Evolutionary conservation across 2,113 vertebrate species (phyloP), one percentile per base, ranked within the genome.

Genomic region (Pogonocichla stellata): DNA sequence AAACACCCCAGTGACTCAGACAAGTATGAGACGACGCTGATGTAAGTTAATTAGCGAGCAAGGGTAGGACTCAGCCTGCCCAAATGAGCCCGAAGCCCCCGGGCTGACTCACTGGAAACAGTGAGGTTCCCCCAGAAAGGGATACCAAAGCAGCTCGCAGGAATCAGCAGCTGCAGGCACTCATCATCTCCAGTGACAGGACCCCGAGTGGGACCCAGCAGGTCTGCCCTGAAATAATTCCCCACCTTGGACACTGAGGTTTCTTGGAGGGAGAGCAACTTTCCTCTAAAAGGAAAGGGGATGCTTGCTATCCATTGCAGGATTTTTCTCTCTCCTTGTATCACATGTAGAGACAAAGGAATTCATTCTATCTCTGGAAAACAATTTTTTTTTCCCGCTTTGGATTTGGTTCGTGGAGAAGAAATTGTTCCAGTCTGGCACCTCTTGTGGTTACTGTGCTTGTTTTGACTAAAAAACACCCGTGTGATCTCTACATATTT

Each of bases 381-480:
- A 75, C 51, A 80, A 77, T 51, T 51, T 47, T 82, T 58, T 42
- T 79, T 65, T 50, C 12, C 10, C 2, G 5, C 51, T 80, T 93
- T 82, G 72, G 87, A 80, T 93, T 80, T 65, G 84, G 88, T 92
- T 94, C 47, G 4, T 71, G 42, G 79, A 95, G 91, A 92, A 92
- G 92, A 93, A 82, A 85, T 95, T 88, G 91, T 86, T 96, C 94
- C 90, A 92, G 93, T 95, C 91, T 90, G 86, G 94, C 90, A 93
- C 91, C 83, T 90, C 78, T 82, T 94, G 95, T 87, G 92, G 93
- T 97, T 96, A 71, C 71, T 66, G 77, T 28, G 45, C 86, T 95
- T 96, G 93, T 95, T 93, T 95, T 92, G 93, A 96, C 96, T 97
- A 73, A 84, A 94, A 97, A 96, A 79, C 88, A 92, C 31, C 83